Evolutionary conservation across 2,113 vertebrate genomes (phyloP).

Genomic region (Climacteris rufus): DNA sequence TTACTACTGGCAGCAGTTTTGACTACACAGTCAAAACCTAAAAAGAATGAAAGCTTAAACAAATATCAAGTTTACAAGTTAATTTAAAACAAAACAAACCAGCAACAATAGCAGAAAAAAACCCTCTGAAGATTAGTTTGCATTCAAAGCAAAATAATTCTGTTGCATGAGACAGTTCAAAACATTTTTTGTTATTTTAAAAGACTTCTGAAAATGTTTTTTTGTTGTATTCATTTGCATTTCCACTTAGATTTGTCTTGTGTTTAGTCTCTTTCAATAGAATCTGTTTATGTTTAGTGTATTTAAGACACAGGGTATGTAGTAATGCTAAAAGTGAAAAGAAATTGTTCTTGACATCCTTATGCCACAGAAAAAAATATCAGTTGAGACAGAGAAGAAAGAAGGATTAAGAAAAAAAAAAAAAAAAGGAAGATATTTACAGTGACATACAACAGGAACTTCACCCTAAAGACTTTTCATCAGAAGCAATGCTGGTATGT

Average conservation of each 20-base stretch:
- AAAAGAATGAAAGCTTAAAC: background rate
- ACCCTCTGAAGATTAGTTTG: background rate
- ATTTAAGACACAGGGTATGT: background rate
- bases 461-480: background rate
- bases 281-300: background rate
- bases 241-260: background rate
- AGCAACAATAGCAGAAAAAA: background rate
- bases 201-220: background rate
- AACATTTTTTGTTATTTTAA: background rate
- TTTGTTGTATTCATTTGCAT: background rate
- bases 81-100: background rate
- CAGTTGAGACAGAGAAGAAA: background rate
- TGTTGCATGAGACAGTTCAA: background rate
- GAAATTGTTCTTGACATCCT: background rate
- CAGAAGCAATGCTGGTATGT: accelerated
- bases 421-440: background rate
- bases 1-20: background rate
- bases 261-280: background rate
- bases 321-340: background rate
- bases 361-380: background rate
- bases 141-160: background rate
- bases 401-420: background rate
- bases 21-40: background rate
- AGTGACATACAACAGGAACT: background rate
- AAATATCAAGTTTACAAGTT: background rate